Evolutionary conservation across 2,888 invertebrate species (phyloP).

Genomic region (Tetanocera ferruginea): DNA sequence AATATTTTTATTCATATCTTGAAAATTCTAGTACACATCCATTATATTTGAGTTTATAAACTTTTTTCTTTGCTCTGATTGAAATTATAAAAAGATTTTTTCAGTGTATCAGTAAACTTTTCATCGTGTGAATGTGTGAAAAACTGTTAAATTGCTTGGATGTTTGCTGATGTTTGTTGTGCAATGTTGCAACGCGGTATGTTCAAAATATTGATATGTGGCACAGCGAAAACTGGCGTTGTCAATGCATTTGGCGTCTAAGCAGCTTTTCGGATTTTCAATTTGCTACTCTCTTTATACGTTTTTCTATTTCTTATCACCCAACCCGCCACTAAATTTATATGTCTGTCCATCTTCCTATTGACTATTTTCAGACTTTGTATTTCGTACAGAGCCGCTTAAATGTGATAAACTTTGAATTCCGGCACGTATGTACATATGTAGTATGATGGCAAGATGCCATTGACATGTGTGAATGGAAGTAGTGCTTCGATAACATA

Average conservation of each 20-base stretch:
- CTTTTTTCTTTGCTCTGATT: too few relatives aligned
- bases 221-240: background rate
- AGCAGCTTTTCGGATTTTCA: conserved; percentile 23
- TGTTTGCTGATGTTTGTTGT: background rate
- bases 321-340: background rate
- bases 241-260: conserved; percentile 24
- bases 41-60: too few relatives aligned
- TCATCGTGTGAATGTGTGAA: background rate
- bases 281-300: background rate
- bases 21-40: too few relatives aligned
- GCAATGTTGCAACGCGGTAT: background rate
- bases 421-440: background rate
- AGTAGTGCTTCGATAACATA: too few relatives aligned
- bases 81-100: background rate
- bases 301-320: background rate
- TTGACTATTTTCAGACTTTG: background rate
- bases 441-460: too few relatives aligned
- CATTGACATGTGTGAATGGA: too few relatives aligned
- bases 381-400: background rate
- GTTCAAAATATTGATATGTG: conserved; percentile 12
- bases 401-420: background rate
- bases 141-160: background rate
- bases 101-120: background rate
- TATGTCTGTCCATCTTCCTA: too few relatives aligned
- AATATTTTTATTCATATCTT: too few relatives aligned